Base-by-base conservation (phyloP, 2,797 vertebrate genomes). In the Silurus aristotelis region DNA sequence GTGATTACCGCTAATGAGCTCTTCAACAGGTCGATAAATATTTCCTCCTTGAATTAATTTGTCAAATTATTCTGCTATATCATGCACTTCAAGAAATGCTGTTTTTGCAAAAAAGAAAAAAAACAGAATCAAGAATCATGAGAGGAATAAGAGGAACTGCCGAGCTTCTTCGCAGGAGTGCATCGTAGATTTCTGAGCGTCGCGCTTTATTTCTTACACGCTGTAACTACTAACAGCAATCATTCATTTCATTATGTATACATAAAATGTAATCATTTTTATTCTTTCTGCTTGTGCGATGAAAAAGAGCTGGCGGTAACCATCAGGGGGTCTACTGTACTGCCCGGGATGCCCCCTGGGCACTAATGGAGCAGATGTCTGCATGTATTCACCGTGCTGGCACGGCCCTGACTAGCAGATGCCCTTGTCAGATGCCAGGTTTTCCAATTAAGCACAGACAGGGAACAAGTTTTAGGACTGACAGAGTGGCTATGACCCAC, bases 391-490 rank as follows among this genome's bases (percentile, higher is more conserved):
- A 95, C 94, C 95, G 96, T 95, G 96, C 96, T 97, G 96, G 96
- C 96, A 97, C 95, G 94, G 95, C 93, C 94, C 93, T 95, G 93
- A 96, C 95, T 94, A 96, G 95, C 96, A 97, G 97, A 97, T 97
- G 97, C 96, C 95, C 94, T 93, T 93, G 94, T 85, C 93, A 92
- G 95, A 95, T 96, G 96, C 97, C 96, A 97, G 96, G 94, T 95
- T 89, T 96, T 94, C 95, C 96, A 96, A 96, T 95, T 95, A 95
- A 91, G 85, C 95, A 95, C 96, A 97, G 96, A 96, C 96, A 95
- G 95, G 88, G 71, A 93, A 93, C 96, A 96, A 96, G 95, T 96
- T 96, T 93, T 94, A 96, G 95, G 96, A 94, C 95, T 94, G 93
- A 93, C 92, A 93, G 60, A 93, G 93, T 93, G 93, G 94, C 82